Evolutionary conservation across 2,888 invertebrate species (phyloP), one percentile per base, ranked within the genome.

Genomic region (Danaus chrysippus): DNA sequence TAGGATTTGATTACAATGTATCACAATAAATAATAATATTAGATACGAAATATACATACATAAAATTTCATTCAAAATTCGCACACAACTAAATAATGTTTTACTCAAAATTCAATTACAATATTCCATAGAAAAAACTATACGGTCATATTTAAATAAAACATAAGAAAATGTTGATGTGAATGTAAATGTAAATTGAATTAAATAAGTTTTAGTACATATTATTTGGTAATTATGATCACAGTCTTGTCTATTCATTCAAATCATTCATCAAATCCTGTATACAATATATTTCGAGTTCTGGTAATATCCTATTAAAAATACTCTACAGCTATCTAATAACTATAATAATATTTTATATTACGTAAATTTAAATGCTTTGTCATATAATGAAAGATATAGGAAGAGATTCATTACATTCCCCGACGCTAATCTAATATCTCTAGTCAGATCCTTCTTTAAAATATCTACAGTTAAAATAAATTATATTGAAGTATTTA

Each of bases 201-300:
- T 55, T 53, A 41, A 59, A 61, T 64, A 62, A 57, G 41, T 55
- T 61, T 56, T 58, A 58, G 59, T 59, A 70, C 54, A 67, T 61
- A 65, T 64, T 70, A 71, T 75, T 75, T 74, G 73, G 76, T 72
- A 70, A 70, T 68, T 64, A 68, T 61, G 61, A 76, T 76, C 76
- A 76, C 76, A 75, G 75, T 66, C 58, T 43, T 44, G 61, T 60
- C 61, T 59, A 58, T 58, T 63, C 44, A 54, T 62, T 63, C 56
- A 65, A 64, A 49, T 52, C 62, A 62, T 46, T 23, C 56, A 13
- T 61, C 44, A 17, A 58, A 62, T 62, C 42, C 43, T 54, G 41
- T 19, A 57, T 56, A 64, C 42, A 17, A 53, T 64, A 9, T 54
- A 44, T 53, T 54, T 54, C 17, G 17, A 49, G 17, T 17, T 17